A percentile compares a stretch with the other conserved stretches of the same genome.
These are phyloP conservation scores for Tetrax tetrax DNA, from an alignment of 2,113 vertebrate species.

Conservation along the genomic window DNA sequence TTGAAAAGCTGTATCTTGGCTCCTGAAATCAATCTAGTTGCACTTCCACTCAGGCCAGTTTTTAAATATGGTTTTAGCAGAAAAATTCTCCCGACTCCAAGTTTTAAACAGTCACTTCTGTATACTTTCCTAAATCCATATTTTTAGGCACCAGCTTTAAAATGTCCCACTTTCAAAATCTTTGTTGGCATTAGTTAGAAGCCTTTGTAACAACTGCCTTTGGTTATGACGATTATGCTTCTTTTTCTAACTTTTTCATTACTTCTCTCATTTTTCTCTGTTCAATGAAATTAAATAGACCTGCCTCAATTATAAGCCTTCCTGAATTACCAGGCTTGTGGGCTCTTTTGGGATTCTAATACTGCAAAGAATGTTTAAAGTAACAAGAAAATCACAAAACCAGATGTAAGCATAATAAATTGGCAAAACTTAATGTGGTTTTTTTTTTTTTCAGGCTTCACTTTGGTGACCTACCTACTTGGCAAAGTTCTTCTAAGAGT, in stretches of 20 bases:
- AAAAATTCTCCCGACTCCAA: background rate
- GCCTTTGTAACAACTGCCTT: background rate
- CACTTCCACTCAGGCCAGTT: background rate
- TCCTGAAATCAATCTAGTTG: background rate
- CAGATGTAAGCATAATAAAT: conserved; percentile 42
- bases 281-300: background rate
- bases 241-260: background rate
- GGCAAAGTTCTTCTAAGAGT: conserved; percentile 25
- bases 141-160: background rate
- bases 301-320: background rate
- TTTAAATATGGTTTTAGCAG: background rate
- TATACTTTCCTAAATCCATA: background rate
- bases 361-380: background rate
- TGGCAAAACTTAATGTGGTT: background rate
- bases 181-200: background rate
- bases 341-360: background rate
- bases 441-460: background rate
- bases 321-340: conserved; percentile 23
- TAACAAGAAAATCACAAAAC: conserved; percentile 19
- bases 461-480: conserved; percentile 19
- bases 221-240: background rate
- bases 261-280: background rate
- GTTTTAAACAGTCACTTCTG: background rate
- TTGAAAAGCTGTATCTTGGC: background rate
- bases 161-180: background rate